These are phyloP conservation scores for Platyrinchus mystaceus DNA, from an alignment of 2,797 vertebrate species.

Conservation along the genomic window DNA sequence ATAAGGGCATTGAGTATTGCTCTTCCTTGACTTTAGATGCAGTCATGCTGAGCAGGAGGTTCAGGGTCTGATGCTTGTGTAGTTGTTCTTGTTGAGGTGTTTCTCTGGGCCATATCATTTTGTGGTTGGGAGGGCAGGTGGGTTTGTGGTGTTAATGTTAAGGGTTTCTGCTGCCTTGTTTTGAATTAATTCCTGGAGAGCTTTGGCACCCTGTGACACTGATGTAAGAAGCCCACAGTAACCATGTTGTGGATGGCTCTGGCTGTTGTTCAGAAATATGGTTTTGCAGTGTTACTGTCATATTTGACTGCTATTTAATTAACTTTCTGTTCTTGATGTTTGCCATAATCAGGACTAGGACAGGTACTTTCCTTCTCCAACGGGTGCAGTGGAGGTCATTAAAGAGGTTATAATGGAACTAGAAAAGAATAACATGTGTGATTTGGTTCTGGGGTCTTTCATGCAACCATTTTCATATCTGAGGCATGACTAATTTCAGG, in stretches of 20 bases:
- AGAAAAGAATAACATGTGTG: not conserved
- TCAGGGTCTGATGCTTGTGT: not conserved
- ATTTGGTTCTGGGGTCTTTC: not conserved
- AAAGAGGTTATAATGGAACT: not conserved
- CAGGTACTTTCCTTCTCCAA: not conserved
- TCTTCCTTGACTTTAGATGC: not conserved
- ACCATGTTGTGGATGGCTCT: not conserved
- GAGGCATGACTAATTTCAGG: not conserved
- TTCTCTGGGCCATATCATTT: not conserved
- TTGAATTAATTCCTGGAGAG: not conserved
- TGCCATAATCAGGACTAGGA: not conserved
- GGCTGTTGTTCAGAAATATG: not conserved
- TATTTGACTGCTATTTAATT: not conserved
- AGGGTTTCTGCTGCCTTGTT: not conserved
- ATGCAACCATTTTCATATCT: not conserved
- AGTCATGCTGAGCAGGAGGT: not conserved
- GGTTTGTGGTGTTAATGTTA: not conserved
- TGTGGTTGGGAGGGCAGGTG: not conserved
- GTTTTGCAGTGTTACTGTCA: not conserved
- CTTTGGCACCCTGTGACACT: not conserved
- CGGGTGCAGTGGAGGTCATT: not conserved
- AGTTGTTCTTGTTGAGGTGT: not conserved
- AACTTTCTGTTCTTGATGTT: not conserved
- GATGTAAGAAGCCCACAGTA: not conserved
- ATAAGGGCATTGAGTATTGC: not conserved